Evolutionary conservation across 2,113 vertebrate species (phyloP).

Genomic region (Oncorhynchus gorbuscha): DNA sequence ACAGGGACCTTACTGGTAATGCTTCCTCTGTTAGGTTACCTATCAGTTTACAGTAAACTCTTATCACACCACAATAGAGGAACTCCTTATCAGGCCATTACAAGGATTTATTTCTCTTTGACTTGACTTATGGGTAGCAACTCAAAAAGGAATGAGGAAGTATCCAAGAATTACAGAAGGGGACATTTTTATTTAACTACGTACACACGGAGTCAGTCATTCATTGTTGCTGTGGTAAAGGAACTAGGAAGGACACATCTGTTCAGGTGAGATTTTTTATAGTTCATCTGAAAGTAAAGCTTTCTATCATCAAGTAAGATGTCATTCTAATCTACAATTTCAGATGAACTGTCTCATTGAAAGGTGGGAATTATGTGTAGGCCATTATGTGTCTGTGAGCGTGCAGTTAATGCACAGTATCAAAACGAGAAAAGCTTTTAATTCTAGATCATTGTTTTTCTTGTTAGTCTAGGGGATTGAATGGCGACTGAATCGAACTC

Average conservation of each 20-base stretch:
- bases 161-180: slow-evolving; percentile 24
- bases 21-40: too few relatives aligned
- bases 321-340: not conserved
- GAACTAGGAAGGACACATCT: slow-evolving; percentile 1
- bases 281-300: not conserved
- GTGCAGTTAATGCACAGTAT: too few relatives aligned
- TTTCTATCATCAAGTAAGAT: not conserved
- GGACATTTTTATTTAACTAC: slow-evolving; percentile 2
- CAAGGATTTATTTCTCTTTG: slow-evolving; percentile 15
- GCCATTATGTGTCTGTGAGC: not conserved
- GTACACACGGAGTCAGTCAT: not conserved
- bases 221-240: slow-evolving; percentile 10
- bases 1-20: too few relatives aligned
- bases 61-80: slow-evolving; percentile 6
- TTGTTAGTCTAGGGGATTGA: not conserved
- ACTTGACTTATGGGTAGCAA: slow-evolving; percentile 12
- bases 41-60: not conserved
- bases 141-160: slow-evolving; percentile 68
- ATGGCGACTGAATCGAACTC: slow-evolving; percentile 42
- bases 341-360: not conserved
- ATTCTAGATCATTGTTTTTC: not conserved
- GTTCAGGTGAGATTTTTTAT: slow-evolving; percentile 3
- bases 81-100: slow-evolving; percentile 28
- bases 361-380: not conserved
- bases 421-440: not conserved